Conservation (phyloP, 2,113 vertebrate species). For the Corynorhinus townsendii region DNA sequence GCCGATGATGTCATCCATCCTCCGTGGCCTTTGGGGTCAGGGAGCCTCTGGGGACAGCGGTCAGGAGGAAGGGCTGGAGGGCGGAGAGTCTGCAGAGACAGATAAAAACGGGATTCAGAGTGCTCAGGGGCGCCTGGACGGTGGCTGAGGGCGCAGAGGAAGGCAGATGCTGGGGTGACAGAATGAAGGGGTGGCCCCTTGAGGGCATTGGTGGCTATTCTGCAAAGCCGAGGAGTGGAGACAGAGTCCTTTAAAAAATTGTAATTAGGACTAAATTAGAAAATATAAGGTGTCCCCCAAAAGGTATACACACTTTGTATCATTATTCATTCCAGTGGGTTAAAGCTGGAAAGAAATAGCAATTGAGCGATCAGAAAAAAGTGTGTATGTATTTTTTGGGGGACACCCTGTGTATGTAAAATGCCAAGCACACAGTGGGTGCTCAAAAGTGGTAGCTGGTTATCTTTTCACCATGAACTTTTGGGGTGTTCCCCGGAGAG, state of each 20-base stretch:
- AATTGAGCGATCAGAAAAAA: too few relatives aligned
- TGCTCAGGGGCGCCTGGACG: neutral
- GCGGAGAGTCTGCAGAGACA: constrained; percentile 7
- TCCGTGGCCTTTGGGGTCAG: constrained; percentile 37
- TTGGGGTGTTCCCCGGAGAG: neutral
- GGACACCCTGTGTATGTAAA: neutral
- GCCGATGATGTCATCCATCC: constrained; percentile 47
- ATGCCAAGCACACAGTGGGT: neutral
- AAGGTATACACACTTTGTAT: too few relatives aligned
- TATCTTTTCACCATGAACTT: neutral
- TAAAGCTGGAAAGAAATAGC: too few relatives aligned
- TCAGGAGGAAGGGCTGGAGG: neutral
- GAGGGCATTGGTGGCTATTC: neutral
- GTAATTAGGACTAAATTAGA: neutral
- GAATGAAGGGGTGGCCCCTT: neutral
- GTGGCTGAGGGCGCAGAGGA: neutral
- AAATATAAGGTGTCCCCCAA: neutral
- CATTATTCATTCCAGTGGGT: too few relatives aligned
- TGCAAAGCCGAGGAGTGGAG: neutral
- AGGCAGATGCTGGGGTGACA: neutral
- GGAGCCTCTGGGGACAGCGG: constrained; percentile 7
- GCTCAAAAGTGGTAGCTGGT: neutral
- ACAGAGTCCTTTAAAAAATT: neutral
- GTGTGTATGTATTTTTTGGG: too few relatives aligned
- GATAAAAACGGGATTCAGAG: neutral